Conservation (phyloP, 2,888 invertebrate genomes). For the Andrena chrysosceles region DNA sequence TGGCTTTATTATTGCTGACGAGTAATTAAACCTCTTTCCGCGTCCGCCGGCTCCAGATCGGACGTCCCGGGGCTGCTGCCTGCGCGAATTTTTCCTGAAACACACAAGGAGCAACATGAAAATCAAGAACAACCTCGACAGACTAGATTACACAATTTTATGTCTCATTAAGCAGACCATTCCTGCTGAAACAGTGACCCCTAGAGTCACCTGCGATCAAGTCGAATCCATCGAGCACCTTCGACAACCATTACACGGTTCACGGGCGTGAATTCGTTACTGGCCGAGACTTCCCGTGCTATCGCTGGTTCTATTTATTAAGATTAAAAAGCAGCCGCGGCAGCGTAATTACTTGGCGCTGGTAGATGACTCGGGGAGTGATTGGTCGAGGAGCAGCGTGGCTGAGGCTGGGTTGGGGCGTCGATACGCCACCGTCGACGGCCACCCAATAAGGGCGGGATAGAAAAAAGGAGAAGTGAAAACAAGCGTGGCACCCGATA, state of each 20-base stretch:
- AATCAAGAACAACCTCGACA: no score
- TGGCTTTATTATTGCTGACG: conserved; percentile 62
- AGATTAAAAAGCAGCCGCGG: conserved; percentile 45
- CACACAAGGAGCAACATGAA: no score
- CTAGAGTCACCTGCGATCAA: no score
- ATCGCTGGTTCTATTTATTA: conserved; percentile 27
- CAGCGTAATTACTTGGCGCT: conserved; percentile 46
- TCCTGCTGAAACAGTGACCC: no score
- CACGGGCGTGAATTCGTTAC: conserved; percentile 35
- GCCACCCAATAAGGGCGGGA: conserved; percentile 38
- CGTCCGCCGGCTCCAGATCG: conserved; percentile 23
- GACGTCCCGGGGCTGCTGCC: background rate
- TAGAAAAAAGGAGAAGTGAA: conserved; percentile 35
- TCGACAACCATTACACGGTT: conserved; percentile 13
- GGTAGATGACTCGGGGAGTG: conserved; percentile 37
- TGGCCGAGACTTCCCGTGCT: background rate
- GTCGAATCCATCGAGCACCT: background rate
- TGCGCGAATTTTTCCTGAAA: background rate
- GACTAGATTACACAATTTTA: no score
- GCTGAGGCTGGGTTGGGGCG: conserved; percentile 16
- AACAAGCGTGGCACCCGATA: conserved; percentile 67
- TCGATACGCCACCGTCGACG: conserved; percentile 40
- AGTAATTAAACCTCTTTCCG: conserved; percentile 60
- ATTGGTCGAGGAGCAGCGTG: conserved; percentile 37
- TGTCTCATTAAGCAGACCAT: no score